These are phyloP conservation scores for Leucopsar rothschildi DNA, from an alignment of 2,113 vertebrate species.

Conservation along the genomic window DNA sequence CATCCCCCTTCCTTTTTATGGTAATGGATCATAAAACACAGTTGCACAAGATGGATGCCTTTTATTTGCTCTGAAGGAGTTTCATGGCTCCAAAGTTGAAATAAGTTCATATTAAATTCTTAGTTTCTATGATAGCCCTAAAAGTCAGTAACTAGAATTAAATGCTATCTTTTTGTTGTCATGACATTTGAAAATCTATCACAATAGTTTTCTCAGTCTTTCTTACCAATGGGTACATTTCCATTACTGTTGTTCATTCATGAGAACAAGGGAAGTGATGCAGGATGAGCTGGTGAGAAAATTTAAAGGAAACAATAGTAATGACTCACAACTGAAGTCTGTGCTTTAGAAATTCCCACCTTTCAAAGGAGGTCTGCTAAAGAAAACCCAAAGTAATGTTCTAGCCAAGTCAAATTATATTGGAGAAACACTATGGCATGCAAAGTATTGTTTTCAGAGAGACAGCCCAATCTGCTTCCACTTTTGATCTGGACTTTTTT, in stretches of 20 bases:
- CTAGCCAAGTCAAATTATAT: slow-evolving; percentile 2
- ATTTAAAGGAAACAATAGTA: slow-evolving; percentile 73
- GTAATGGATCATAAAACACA: slow-evolving; percentile 23
- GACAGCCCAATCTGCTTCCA: slow-evolving; percentile 14
- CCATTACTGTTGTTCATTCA: slow-evolving; percentile 59
- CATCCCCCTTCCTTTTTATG: not conserved
- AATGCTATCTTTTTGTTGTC: not conserved
- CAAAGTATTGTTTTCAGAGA: slow-evolving; percentile 51
- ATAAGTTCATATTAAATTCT: not conserved
- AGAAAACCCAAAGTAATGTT: slow-evolving; percentile 41
- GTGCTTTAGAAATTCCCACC: slow-evolving; percentile 66
- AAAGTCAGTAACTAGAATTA: not conserved
- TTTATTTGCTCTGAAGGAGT: not conserved
- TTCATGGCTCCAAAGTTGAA: not conserved
- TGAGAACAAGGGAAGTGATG: slow-evolving; percentile 73
- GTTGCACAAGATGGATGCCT: not conserved
- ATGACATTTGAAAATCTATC: not conserved
- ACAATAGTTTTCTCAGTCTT: not conserved
- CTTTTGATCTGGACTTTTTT: slow-evolving; percentile 48
- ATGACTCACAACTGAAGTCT: slow-evolving; percentile 68
- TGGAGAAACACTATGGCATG: slow-evolving; percentile 41
- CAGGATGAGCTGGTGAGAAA: slow-evolving; percentile 73
- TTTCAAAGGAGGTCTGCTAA: slow-evolving; percentile 54
- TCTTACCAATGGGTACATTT: slow-evolving; percentile 21
- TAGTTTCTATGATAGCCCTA: not conserved